Evolutionary conservation across 2,113 vertebrate species (phyloP).

Genomic region (Eretmodus cyanostictus): DNA sequence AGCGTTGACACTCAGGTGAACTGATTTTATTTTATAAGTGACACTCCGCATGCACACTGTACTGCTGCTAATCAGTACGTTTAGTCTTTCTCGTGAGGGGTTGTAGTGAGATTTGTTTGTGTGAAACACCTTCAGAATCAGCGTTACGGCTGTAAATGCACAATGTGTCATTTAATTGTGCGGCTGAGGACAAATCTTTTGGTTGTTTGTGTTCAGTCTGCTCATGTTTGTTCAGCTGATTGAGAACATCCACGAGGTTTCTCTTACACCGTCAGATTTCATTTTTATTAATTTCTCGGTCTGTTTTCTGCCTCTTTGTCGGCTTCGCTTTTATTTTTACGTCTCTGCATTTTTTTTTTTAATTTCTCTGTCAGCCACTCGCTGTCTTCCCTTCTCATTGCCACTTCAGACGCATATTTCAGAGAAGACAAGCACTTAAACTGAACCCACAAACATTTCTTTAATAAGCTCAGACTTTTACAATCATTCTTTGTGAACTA

Average conservation of each 20-base stretch:
- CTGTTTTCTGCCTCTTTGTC: background rate
- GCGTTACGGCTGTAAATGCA: background rate
- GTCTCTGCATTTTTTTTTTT: background rate
- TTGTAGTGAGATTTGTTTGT: background rate
- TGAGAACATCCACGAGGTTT: background rate
- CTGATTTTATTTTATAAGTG: background rate
- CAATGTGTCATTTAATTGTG: background rate
- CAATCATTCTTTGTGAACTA: background rate
- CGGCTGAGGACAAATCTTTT: background rate
- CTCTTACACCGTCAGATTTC: background rate
- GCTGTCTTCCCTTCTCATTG: background rate
- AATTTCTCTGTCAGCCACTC: background rate
- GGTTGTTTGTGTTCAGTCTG: background rate
- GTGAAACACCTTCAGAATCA: background rate
- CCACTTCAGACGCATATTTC: background rate
- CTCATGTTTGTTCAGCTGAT: slow-evolving; percentile 10
- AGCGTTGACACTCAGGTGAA: background rate
- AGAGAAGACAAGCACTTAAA: background rate
- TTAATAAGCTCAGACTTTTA: background rate
- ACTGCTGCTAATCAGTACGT: background rate
- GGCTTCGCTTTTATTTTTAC: background rate
- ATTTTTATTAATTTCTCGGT: background rate
- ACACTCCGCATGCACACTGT: background rate
- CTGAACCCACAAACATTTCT: slow-evolving; percentile 5
- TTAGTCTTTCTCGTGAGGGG: background rate